These are phyloP conservation scores for Clarias gariepinus DNA, from an alignment of 2,113 vertebrate species.

Conservation along the genomic window DNA sequence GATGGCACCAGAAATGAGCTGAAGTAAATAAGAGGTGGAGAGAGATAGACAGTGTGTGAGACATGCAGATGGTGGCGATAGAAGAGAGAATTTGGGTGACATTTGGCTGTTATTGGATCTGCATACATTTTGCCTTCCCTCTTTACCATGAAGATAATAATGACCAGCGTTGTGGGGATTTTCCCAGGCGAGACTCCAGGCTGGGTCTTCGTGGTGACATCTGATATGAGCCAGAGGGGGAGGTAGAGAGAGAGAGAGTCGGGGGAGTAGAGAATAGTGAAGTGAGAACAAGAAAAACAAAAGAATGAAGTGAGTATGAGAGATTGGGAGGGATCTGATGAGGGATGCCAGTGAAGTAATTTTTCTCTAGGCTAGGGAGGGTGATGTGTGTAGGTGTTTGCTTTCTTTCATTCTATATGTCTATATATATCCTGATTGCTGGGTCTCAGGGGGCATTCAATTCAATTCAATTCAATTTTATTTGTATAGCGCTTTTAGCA, in stretches of 20 bases:
- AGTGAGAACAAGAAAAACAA: not conserved
- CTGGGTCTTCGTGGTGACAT: slow-evolving; percentile 38
- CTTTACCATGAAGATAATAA: slow-evolving; percentile 17
- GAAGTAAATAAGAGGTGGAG: slow-evolving; percentile 5
- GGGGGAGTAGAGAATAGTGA: slow-evolving; percentile 14
- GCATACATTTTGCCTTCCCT: slow-evolving; percentile 19
- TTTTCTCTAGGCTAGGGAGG: slow-evolving; percentile 29
- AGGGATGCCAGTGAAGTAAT: slow-evolving; percentile 24
- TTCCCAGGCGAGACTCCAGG: slow-evolving; percentile 27
- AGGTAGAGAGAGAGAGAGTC: not conserved
- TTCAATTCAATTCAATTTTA: too few relatives aligned
- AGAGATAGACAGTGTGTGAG: slow-evolving; percentile 34
- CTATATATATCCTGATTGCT: too few relatives aligned
- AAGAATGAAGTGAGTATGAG: slow-evolving; percentile 7
- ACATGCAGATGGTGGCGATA: slow-evolving; percentile 38
- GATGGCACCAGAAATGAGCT: slow-evolving; percentile 11
- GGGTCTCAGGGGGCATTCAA: too few relatives aligned
- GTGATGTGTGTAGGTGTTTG: slow-evolving; percentile 41
- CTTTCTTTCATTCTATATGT: slow-evolving; percentile 30
- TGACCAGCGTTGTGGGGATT: slow-evolving; percentile 32
- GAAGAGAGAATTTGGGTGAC: not conserved
- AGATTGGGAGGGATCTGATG: not conserved
- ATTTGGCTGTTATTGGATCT: slow-evolving; percentile 9
- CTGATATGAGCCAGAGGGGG: slow-evolving; percentile 17
- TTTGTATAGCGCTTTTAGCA: too few relatives aligned